Evolutionary conservation across 2,888 invertebrate genomes (phyloP), one percentile per base, ranked within the genome.

Genomic region (Drosophila fulvimacula): DNA sequence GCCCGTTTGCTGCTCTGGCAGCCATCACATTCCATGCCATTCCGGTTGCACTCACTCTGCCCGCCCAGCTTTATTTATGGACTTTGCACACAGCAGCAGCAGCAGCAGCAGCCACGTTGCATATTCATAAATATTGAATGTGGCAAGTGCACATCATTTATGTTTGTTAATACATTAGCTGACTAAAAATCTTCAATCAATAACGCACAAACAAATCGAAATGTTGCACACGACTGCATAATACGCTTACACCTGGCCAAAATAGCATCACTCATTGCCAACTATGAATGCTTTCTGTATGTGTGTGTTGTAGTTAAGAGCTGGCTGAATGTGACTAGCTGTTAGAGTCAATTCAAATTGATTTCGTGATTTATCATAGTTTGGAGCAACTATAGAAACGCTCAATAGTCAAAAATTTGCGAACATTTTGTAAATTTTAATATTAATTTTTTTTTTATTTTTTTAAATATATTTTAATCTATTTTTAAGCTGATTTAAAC

Each of bases 61-160:
- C 63, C 49, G 41, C 73, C 72, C 69, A 76, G 72, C 79, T 72
- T 73, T 70, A 61, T 79, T 81, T 76, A 85, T 85, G 72, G 76
- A 81, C 81, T 76, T 52, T 53, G 70, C 67, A 66, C 61, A 66
- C 66, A 73, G 63, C 67, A 67, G 17, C 48, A 30, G 1, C 46
- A 46, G n/a, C 24, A 27, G 17, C 27, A n/a, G 7, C 17, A 46
- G n/a, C 10, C 48, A 49, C 41, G n/a, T n/a, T 41, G 24, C 44
- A 27, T 6, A 15, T 6, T 5, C 36, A 41, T 41, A 32, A 32
- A 41, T 55, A 55, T 21, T 41, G 55, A 15, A 19, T 41, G 27
- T 30, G 53, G 34, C 21, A 36, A 36, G 34, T 34, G 51, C 51
- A 34, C 51, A 21, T 30, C 27, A 46, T 46, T 46, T 30, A 27